phyloP scores from a whole-genome alignment of 2,113 vertebrate species.

The Vulpes ferrilata region DNA sequence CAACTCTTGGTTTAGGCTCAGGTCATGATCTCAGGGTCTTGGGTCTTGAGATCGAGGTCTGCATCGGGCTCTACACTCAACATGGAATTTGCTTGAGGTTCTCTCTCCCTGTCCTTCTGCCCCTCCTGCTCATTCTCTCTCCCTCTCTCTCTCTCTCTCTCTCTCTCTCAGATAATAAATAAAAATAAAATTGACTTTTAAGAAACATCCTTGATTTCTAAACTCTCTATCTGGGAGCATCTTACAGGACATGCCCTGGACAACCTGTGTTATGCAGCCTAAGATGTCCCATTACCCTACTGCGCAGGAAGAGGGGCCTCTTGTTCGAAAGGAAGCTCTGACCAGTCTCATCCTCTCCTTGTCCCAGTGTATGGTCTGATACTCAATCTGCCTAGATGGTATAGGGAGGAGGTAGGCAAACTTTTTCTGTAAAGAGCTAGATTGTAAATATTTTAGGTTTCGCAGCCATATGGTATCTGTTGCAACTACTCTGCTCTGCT shows the following conservation, averaged over 20 bases:
- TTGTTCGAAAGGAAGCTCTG: not conserved
- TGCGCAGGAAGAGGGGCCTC: not conserved
- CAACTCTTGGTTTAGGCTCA: not conserved
- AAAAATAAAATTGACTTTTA: not conserved
- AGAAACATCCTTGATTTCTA: not conserved
- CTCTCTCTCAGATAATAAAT: not conserved
- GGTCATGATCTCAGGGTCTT: not conserved
- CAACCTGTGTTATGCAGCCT: not conserved
- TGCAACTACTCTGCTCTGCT: not conserved
- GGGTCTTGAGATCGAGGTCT: not conserved
- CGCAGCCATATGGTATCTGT: not conserved
- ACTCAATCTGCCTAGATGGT: not conserved
- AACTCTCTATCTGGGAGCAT: not conserved
- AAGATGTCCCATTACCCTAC: not conserved
- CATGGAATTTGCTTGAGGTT: not conserved
- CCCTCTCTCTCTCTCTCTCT: not conserved
- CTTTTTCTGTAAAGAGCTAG: not conserved
- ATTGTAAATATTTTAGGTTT: not conserved
- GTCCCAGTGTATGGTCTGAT: not conserved
- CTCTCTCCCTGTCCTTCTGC: not conserved
- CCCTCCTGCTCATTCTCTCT: not conserved
- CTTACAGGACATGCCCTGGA: not conserved
- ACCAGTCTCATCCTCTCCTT: not conserved
- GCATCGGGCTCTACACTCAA: not conserved
- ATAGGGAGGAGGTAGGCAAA: not conserved